These are phyloP conservation scores for Drosophila ezoana DNA, from an alignment of 2,888 invertebrate species.

Conservation along the genomic window DNA sequence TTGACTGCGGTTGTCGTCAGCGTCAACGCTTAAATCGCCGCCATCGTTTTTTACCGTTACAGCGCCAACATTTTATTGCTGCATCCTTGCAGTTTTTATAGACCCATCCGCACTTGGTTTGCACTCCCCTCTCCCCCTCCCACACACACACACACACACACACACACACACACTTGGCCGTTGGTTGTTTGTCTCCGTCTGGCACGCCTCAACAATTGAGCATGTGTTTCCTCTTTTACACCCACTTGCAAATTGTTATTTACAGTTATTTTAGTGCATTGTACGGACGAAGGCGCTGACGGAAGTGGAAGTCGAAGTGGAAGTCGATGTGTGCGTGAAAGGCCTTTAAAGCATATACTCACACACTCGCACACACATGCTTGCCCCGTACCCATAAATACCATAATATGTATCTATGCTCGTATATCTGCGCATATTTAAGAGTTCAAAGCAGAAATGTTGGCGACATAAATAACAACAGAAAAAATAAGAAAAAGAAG, in stretches of 20 bases:
- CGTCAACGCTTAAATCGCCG: conserved; percentile 53
- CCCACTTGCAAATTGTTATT: conserved; percentile 80
- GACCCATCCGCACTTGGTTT: conserved; percentile 61
- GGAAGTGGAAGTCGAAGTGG: conserved; percentile 51
- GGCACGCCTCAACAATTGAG: conserved; percentile 62
- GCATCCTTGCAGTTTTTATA: conserved; percentile 79
- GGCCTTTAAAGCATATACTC: conserved; percentile 40
- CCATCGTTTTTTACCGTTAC: conserved; percentile 51
- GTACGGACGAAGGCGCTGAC: conserved; percentile 49
- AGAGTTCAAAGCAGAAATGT: conserved; percentile 58
- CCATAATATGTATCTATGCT: conserved; percentile 6
- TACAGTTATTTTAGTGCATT: conserved; percentile 80
- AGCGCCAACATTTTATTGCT: conserved; percentile 71
- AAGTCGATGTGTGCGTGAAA: conserved; percentile 37
- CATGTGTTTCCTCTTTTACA: conserved; percentile 60
- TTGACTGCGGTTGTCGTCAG: conserved; percentile 46
- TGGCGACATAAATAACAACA: conserved; percentile 44
- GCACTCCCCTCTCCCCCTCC: background rate
- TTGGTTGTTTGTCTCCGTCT: conserved; percentile 27
- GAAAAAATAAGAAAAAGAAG: conserved; percentile 10
- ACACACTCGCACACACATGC: conserved; percentile 5
- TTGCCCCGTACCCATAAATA: conserved; percentile 25
- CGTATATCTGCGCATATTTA: conserved; percentile 48
- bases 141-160: background rate
- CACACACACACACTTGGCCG: conserved; percentile 1